phyloP scores from a whole-genome alignment of 1,140 invertebrate species.

The Samia ricini region DNA sequence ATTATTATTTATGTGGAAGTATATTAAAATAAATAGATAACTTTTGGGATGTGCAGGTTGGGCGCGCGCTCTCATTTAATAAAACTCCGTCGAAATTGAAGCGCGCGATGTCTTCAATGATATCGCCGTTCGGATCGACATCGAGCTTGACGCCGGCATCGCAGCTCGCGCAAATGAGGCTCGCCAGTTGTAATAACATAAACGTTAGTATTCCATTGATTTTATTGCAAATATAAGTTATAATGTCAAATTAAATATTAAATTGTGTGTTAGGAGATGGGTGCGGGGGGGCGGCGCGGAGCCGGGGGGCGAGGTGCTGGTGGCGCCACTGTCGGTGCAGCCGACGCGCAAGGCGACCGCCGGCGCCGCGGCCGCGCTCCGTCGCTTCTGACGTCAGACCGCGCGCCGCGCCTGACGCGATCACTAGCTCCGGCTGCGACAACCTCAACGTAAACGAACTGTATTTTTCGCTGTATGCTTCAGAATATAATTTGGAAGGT shows the following conservation, averaged over 20 bases:
- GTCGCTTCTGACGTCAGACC: conserved; percentile 67
- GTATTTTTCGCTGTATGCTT: not conserved
- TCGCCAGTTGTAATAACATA: conserved; percentile 90
- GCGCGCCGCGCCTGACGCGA: conserved; percentile 29
- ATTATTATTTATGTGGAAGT: not conserved
- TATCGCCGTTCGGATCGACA: conserved; percentile 89
- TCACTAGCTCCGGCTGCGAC: not conserved
- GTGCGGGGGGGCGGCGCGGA: conserved; percentile 76
- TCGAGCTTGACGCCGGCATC: conserved; percentile 85
- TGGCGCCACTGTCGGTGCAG: conserved; percentile 89
- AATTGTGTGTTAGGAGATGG: conserved; percentile 57
- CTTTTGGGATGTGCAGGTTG: conserved; percentile 76
- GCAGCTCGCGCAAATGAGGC: conserved; percentile 86
- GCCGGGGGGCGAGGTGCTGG: conserved; percentile 81
- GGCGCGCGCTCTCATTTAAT: conserved; percentile 95
- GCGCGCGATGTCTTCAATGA: conserved; percentile 95
- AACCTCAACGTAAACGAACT: not conserved
- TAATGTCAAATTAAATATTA: no score
- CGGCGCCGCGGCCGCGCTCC: conserved; percentile 52
- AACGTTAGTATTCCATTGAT: conserved; percentile 80
- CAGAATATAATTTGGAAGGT: not conserved
- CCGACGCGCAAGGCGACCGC: conserved; percentile 84
- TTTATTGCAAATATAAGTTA: conserved; percentile 1
- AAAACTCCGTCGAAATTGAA: conserved; percentile 96
- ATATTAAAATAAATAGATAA: not conserved